Conservation (phyloP, 1,140 invertebrate species). For the Ctenoplectra terminalis region DNA sequence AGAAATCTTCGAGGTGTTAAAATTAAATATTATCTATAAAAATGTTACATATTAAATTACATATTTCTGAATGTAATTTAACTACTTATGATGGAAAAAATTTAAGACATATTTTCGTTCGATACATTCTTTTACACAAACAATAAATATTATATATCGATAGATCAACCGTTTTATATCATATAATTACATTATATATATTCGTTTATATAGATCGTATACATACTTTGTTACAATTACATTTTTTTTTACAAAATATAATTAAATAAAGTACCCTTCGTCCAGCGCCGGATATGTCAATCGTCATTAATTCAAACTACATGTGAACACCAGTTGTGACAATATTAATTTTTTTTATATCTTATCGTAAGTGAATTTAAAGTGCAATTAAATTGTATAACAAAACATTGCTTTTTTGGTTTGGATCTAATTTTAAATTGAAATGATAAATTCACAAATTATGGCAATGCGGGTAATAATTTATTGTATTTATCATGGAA, state of each 20-base stretch:
- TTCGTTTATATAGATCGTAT: neutral
- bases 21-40: neutral
- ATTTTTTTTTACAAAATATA: neutral
- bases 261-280: neutral
- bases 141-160: neutral
- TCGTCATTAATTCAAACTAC: constrained; percentile 1
- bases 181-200: neutral
- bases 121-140: neutral
- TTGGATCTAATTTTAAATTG: neutral
- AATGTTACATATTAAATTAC: neutral
- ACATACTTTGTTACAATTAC: neutral
- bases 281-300: constrained; percentile 37
- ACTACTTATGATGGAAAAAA: neutral
- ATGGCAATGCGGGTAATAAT: too few relatives aligned
- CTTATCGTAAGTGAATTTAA: neutral
- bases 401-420: neutral
- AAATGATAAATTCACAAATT: too few relatives aligned
- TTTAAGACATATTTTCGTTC: neutral
- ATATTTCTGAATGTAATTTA: neutral
- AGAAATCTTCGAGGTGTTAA: neutral
- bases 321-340: neutral
- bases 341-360: neutral
- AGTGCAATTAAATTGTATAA: neutral
- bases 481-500: too few relatives aligned
- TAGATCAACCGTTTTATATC: neutral